Evolutionary conservation across 2,113 vertebrate genomes (phyloP).

Genomic region (Halcyon senegalensis): DNA sequence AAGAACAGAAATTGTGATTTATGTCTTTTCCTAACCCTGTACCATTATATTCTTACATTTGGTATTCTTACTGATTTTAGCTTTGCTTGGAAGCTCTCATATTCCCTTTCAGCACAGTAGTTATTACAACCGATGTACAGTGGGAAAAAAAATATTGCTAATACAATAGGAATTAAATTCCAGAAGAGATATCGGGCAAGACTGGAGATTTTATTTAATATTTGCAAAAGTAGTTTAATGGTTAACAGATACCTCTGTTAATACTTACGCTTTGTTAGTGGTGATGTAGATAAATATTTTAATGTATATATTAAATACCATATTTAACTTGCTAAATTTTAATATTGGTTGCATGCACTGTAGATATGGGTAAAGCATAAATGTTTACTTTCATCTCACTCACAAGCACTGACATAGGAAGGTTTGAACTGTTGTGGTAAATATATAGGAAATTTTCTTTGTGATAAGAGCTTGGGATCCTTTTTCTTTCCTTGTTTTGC

Average conservation of each 20-base stretch:
- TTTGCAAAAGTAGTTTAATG: background rate
- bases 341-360: background rate
- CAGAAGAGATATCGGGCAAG: background rate
- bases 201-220: background rate
- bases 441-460: background rate
- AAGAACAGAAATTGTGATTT: background rate
- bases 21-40: background rate
- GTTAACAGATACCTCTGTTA: background rate
- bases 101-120: background rate
- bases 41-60: background rate
- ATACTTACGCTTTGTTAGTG: background rate
- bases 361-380: background rate
- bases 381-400: background rate
- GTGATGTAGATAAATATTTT: background rate
- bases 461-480: background rate
- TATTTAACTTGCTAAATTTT: background rate
- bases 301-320: background rate
- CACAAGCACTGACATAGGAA: background rate
- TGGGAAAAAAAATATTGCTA: background rate
- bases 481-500: background rate
- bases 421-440: background rate
- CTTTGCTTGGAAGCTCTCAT: background rate
- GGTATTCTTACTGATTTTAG: background rate
- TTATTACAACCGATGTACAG: background rate
- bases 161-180: background rate